These are phyloP conservation scores for Endotricha flammealis DNA, from an alignment of 2,888 invertebrate species.

Conservation along the genomic window DNA sequence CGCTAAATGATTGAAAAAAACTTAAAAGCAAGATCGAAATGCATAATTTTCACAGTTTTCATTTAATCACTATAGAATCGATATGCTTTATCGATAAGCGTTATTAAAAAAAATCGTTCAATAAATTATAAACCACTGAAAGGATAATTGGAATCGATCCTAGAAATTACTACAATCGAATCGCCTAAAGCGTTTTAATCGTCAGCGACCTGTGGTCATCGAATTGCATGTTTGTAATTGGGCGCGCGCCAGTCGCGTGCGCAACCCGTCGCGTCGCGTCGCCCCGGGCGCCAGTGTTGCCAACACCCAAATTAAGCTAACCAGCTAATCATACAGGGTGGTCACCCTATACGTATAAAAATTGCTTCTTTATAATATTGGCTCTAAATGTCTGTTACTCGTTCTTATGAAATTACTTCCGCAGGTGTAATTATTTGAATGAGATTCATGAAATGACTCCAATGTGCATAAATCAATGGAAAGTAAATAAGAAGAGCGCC, in stretches of 20 bases:
- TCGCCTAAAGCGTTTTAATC: constrained; percentile 10
- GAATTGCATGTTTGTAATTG: constrained; percentile 53
- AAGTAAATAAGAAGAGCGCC: constrained; percentile 43
- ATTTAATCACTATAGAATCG: no score
- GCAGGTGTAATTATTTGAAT: constrained; percentile 3
- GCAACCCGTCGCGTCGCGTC: constrained; percentile 32
- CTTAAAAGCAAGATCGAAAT: no score
- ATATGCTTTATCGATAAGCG: not conserved
- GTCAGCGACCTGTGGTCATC: constrained; percentile 23
- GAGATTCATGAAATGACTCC: not conserved
- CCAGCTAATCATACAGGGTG: constrained; percentile 59
- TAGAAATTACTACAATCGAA: constrained; percentile 11
- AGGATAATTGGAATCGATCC: constrained; percentile 13
- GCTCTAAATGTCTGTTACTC: constrained; percentile 46
- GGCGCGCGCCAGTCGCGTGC: constrained; percentile 53
- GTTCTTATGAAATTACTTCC: constrained; percentile 29
- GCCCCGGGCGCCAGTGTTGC: constrained; percentile 47
- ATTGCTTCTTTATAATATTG: constrained; percentile 63
- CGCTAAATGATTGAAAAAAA: no score
- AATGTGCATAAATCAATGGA: constrained; percentile 36
- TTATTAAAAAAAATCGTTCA: constrained; percentile 3
- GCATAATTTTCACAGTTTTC: no score
- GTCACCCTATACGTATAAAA: constrained; percentile 42
- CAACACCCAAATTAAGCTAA: constrained; percentile 52
- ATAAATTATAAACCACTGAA: constrained; percentile 3